phyloP scores from a whole-genome alignment of 2,113 vertebrate species.

The Aleadryas rufinucha region DNA sequence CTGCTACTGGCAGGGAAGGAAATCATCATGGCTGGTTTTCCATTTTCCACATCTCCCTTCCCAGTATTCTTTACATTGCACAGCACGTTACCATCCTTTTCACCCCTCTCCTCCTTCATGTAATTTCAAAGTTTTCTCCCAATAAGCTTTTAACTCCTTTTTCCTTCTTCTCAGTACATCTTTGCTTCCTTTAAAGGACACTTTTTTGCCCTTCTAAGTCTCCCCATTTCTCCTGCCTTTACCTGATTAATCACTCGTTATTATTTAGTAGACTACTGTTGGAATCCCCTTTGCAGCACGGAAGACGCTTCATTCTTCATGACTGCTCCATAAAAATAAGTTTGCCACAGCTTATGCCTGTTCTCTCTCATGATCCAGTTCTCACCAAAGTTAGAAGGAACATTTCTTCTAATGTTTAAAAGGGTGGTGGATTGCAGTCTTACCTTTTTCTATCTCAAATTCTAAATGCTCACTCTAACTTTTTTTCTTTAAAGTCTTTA shows the following conservation, averaged over 20 bases:
- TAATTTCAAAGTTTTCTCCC: not conserved
- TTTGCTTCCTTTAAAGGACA: not conserved
- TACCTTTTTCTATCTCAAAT: not conserved
- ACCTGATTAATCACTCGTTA: not conserved
- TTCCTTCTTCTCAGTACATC: not conserved
- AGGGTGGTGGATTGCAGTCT: not conserved
- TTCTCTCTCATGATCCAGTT: not conserved
- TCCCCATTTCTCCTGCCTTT: not conserved
- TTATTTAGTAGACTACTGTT: not conserved
- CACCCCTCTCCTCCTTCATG: not conserved
- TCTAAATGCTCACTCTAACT: not conserved
- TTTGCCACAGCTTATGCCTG: not conserved
- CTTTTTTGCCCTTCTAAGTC: not conserved
- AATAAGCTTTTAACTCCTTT: not conserved
- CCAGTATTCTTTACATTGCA: not conserved
- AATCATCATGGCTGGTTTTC: not conserved
- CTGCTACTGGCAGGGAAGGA: not conserved
- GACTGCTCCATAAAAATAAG: not conserved
- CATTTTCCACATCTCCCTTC: not conserved
- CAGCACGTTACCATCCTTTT: not conserved
- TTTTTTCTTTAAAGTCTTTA: not conserved
- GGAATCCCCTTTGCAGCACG: not conserved
- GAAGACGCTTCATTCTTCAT: not conserved
- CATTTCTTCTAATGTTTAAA: not conserved
- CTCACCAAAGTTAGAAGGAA: not conserved